Percentiles rank a stretch among this genome's conserved stretches.
These are phyloP conservation scores for Euplexia lucipara DNA, from an alignment of 2,888 invertebrate species.

Conservation along the genomic window DNA sequence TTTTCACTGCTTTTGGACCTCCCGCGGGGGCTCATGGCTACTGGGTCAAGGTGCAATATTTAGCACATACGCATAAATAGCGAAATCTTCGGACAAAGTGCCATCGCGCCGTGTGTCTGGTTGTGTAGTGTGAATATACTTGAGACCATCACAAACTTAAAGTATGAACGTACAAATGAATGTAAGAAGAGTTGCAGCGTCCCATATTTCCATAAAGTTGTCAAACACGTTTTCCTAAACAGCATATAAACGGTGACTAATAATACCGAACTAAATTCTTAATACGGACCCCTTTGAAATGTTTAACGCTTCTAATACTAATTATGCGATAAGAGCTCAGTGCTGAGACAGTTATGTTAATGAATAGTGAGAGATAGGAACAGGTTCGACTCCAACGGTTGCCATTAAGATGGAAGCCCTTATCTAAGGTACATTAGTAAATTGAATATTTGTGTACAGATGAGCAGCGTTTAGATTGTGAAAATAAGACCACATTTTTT, in stretches of 20 bases:
- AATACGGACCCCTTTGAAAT: constrained; percentile 44
- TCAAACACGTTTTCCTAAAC: constrained; percentile 58
- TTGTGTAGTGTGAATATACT: constrained; percentile 17
- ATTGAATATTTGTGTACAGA: constrained; percentile 44
- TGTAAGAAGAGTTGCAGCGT: constrained; percentile 21
- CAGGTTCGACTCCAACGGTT: constrained; percentile 44
- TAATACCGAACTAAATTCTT: constrained; percentile 37
- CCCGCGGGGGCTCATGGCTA: constrained; percentile 37
- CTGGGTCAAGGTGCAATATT: constrained; percentile 53
- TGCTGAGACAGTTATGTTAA: constrained; percentile 67
- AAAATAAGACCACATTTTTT: constrained; percentile 4
- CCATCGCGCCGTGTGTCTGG: constrained; percentile 19
- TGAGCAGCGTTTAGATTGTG: constrained; percentile 26
- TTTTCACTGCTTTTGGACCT: constrained; percentile 45
- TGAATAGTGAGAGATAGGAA: constrained; percentile 63
- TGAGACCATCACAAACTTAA: constrained; percentile 9
- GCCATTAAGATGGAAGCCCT: constrained; percentile 55
- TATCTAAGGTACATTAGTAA: constrained; percentile 64
- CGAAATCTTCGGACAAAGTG: constrained; percentile 11
- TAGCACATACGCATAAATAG: constrained; percentile 43
- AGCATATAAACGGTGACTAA: constrained; percentile 45
- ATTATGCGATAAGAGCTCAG: constrained; percentile 66
- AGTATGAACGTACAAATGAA: background rate
- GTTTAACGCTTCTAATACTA: constrained; percentile 54
- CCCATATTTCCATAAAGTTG: constrained; percentile 38